phyloP scores from a whole-genome alignment of 2,113 vertebrate genomes.

The Oryzias woworae region DNA sequence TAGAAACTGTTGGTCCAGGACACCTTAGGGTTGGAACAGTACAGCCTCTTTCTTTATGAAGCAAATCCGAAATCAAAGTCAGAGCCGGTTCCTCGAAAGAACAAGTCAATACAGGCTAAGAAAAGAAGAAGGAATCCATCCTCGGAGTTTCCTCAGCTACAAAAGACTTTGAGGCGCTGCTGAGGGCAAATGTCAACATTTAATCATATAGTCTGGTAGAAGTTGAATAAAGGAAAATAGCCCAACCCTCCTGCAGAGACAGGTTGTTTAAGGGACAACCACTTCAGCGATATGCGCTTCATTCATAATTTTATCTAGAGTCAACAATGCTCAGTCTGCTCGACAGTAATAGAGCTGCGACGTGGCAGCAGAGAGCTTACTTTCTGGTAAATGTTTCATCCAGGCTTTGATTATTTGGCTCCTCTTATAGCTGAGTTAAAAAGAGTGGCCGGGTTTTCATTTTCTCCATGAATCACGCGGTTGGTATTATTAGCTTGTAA shows the following conservation, averaged over 20 bases:
- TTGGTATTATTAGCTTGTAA: slow-evolving; percentile 53
- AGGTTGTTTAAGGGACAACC: slow-evolving; percentile 42
- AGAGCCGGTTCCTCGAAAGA: slow-evolving; percentile 17
- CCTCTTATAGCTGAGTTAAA: not conserved
- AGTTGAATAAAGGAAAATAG: slow-evolving; percentile 1
- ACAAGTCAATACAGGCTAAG: not conserved
- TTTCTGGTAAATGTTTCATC: slow-evolving; percentile 43
- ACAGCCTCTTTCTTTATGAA: not conserved
- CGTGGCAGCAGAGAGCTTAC: slow-evolving; percentile 19
- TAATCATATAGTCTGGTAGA: slow-evolving; percentile 14
- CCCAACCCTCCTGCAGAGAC: slow-evolving; percentile 20
- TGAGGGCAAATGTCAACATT: slow-evolving; percentile 10
- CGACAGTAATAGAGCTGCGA: slow-evolving; percentile 29
- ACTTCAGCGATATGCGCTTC: slow-evolving; percentile 23
- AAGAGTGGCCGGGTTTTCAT: slow-evolving; percentile 16
- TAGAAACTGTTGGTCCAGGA: not conserved
- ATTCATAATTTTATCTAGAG: slow-evolving; percentile 63
- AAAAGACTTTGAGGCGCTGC: not conserved
- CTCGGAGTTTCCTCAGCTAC: slow-evolving; percentile 2
- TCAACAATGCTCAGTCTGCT: slow-evolving; percentile 50
- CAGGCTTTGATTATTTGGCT: slow-evolving; percentile 21
- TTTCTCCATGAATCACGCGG: slow-evolving; percentile 49
- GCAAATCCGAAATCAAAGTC: not conserved
- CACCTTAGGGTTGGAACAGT: not conserved
- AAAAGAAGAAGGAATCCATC: not conserved